These are phyloP conservation scores for Gambusia yucatana DNA, from an alignment of 2,797 vertebrate species.

Conservation along the genomic window DNA sequence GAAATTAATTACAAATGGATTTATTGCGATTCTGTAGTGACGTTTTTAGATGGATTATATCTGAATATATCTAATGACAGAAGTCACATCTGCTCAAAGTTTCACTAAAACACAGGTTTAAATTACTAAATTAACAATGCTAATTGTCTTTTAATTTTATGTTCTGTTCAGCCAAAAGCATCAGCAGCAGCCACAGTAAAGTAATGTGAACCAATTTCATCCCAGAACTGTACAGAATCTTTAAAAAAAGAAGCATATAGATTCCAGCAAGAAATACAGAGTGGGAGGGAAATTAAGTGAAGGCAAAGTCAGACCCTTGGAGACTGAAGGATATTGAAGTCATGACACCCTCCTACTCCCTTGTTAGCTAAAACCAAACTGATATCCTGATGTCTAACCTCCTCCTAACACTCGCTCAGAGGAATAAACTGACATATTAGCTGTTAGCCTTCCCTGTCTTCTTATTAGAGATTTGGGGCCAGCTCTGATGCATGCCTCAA, in stretches of 20 bases:
- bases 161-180: neutral
- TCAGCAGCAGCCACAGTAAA: neutral
- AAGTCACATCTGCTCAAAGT: neutral
- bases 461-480: conserved; percentile 30
- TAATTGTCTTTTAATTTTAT: neutral
- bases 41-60: neutral
- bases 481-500: conserved; percentile 20
- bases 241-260: conserved; percentile 2
- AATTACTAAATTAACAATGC: neutral
- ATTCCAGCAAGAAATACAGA: conserved; percentile 2
- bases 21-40: neutral
- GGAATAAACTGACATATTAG: conserved; percentile 40
- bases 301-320: conserved; percentile 25
- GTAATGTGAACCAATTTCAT: neutral
- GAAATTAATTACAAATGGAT: neutral
- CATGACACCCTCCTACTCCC: conserved; percentile 31
- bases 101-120: neutral
- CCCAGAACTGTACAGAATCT: neutral
- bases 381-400: conserved; percentile 17
- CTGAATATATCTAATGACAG: neutral
- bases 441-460: conserved; percentile 28
- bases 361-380: conserved; percentile 43
- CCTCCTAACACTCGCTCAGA: conserved; percentile 13
- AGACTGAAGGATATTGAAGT: conserved; percentile 27
- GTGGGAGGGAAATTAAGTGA: conserved; percentile 7